Evolutionary conservation across 2,888 invertebrate species (phyloP).

Genomic region (Philhelius pedissequus): DNA sequence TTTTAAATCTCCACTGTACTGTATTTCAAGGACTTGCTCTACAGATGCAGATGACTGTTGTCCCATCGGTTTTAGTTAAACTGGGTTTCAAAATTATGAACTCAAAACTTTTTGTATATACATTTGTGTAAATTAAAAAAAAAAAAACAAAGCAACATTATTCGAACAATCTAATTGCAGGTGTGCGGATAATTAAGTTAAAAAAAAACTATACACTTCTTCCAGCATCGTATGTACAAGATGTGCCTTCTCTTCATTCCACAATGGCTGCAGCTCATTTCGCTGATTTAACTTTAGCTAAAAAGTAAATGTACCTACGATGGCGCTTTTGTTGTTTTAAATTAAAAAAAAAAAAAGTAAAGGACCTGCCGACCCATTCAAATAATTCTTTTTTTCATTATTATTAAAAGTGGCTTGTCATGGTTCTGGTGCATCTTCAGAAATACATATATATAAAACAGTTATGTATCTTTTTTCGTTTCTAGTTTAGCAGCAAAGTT

Average conservation of each 20-base stretch:
- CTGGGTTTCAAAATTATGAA: slow-evolving; percentile 14
- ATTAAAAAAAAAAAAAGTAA: slow-evolving; percentile 28
- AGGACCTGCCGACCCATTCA: slow-evolving; percentile 18
- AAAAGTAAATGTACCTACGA: slow-evolving; percentile 34
- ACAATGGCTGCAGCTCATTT: slow-evolving; percentile 49
- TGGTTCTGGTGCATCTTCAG: slow-evolving; percentile 1
- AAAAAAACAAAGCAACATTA: neutral
- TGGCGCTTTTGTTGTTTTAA: slow-evolving; percentile 54
- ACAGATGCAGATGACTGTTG: neutral
- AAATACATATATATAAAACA: no score
- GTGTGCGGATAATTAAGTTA: slow-evolving; percentile 27
- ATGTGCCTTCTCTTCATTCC: neutral
- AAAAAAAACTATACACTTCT: slow-evolving; percentile 28
- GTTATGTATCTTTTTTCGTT: slow-evolving; percentile 25
- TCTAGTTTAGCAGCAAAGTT: slow-evolving; percentile 29
- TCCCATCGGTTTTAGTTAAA: neutral
- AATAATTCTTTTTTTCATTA: neutral
- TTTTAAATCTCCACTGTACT: no score
- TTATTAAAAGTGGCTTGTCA: slow-evolving; percentile 34
- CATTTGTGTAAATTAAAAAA: neutral
- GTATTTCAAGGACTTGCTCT: neutral
- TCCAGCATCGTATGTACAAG: neutral
- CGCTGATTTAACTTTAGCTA: slow-evolving; percentile 55
- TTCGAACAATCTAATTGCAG: slow-evolving; percentile 45
- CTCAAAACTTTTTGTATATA: neutral